A percentile compares a stretch with the other conserved stretches of the same genome.
These are phyloP conservation scores for Polydrusus cervinus DNA, from an alignment of 2,888 invertebrate species.

Conservation along the genomic window DNA sequence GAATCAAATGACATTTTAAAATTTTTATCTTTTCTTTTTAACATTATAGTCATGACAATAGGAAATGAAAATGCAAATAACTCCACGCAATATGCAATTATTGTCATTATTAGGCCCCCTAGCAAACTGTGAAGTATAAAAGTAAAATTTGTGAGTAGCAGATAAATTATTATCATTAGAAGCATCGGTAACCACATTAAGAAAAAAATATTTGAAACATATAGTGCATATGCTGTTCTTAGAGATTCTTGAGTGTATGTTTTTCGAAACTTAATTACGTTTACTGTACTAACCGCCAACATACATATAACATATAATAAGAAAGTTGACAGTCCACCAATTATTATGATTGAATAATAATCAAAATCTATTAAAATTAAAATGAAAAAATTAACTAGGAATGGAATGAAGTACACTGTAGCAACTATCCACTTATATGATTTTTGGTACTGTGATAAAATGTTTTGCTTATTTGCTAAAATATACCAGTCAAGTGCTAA, in stretches of 20 bases:
- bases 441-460: neutral
- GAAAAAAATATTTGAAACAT: neutral
- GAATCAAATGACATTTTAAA: constrained; percentile 10
- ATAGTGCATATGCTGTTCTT: neutral
- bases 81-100: neutral
- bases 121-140: neutral
- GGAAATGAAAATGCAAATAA: neutral
- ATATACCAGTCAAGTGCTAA: constrained; percentile 5
- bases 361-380: neutral
- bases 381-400: neutral
- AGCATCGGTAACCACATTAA: neutral
- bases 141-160: neutral
- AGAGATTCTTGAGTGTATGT: constrained; percentile 1
- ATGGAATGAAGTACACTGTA: neutral
- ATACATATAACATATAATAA: neutral
- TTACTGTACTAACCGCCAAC: neutral
- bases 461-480: neutral
- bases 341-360: too few relatives aligned
- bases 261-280: neutral
- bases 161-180: neutral
- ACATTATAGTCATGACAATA: neutral
- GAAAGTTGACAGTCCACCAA: neutral
- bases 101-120: neutral
- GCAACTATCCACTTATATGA: constrained; percentile 2
- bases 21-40: neutral